Conservation (phyloP, 2,888 invertebrate species). For the Iselma pallidipennis region DNA sequence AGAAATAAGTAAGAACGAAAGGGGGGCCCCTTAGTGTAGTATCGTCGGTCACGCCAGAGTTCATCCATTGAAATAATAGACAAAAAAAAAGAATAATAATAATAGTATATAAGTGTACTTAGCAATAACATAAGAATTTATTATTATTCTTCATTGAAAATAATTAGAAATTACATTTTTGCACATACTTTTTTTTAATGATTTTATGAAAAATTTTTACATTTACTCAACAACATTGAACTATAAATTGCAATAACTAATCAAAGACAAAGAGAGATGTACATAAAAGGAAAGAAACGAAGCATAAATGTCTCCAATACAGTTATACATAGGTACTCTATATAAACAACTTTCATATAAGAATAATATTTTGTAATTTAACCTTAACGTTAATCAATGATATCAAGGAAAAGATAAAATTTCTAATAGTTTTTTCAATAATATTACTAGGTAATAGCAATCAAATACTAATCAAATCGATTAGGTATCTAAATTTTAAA, state of each 20-base stretch:
- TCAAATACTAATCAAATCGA: no score
- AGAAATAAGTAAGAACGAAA: not conserved
- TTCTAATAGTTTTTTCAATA: no score
- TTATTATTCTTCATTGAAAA: no score
- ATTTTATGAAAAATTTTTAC: not conserved
- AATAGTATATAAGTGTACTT: no score
- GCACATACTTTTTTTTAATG: no score
- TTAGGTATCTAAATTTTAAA: no score
- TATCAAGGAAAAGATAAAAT: no score
- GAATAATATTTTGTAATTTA: not conserved
- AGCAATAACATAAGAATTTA: no score
- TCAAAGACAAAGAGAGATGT: not conserved
- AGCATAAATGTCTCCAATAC: not conserved
- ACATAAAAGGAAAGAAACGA: not conserved
- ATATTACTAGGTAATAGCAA: no score
- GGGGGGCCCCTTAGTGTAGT: not conserved
- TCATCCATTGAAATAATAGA: not conserved
- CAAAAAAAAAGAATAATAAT: not conserved
- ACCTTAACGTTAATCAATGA: not conserved
- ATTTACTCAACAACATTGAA: not conserved
- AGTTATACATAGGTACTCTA: not conserved
- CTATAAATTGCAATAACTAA: not conserved
- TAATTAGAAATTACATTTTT: no score
- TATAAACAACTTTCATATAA: not conserved
- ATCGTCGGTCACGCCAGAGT: not conserved